phyloP scores from a whole-genome alignment of 2,113 vertebrate species.

The Coryphaenoides rupestris region DNA sequence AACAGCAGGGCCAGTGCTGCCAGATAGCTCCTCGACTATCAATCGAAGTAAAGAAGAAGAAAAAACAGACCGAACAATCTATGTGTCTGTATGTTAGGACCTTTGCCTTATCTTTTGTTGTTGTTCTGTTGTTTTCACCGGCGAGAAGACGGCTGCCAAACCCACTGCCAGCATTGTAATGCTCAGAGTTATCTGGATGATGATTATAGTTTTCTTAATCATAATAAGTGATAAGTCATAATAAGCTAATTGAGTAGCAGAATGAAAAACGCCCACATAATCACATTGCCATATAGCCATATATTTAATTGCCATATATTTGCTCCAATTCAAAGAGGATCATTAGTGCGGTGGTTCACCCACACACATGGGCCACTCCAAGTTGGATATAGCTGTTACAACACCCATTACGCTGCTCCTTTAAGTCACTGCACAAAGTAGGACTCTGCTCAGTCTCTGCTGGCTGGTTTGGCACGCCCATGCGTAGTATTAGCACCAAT shows the following conservation, averaged over 20 bases:
- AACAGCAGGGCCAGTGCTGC: constrained; percentile 22
- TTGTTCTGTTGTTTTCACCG: neutral
- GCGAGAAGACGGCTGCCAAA: too few relatives aligned
- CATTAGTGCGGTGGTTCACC: neutral
- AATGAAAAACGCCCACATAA: constrained; percentile 12
- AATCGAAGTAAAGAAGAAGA: neutral
- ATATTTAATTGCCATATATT: neutral
- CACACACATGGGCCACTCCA: neutral
- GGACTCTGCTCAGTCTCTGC: too few relatives aligned
- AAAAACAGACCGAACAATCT: constrained; percentile 33
- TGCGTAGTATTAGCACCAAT: too few relatives aligned
- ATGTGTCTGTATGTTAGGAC: constrained; percentile 18
- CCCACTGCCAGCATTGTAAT: neutral
- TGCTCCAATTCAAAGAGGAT: neutral
- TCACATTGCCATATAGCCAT: neutral
- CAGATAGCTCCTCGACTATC: constrained; percentile 32
- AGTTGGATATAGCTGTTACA: too few relatives aligned
- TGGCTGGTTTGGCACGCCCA: too few relatives aligned
- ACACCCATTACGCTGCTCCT: too few relatives aligned
- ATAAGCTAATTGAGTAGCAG: constrained; percentile 15
- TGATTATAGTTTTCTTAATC: neutral
- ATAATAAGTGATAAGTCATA: too few relatives aligned
- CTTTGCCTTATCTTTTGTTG: neutral
- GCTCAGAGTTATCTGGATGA: neutral
- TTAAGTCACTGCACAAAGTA: too few relatives aligned